Percentiles rank a stretch among this genome's conserved stretches.
These are phyloP conservation scores for Chymomyza costata DNA, from an alignment of 1,140 invertebrate species.

Conservation along the genomic window DNA sequence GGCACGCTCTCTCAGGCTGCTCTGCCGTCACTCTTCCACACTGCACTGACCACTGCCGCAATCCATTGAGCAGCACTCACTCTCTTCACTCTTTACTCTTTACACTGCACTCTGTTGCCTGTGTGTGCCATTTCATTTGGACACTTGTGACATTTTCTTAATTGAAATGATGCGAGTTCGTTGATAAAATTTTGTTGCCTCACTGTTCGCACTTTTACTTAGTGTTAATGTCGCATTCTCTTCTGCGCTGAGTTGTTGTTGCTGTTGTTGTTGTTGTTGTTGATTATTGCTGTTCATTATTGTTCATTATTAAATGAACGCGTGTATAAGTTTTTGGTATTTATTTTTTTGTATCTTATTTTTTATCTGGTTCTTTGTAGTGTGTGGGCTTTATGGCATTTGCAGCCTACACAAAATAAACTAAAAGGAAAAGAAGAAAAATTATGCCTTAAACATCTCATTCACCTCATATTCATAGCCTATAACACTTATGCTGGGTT, in stretches of 20 bases:
- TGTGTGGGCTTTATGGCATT: slow-evolving; percentile 29
- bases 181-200: slow-evolving; percentile 68
- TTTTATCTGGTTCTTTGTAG: neutral
- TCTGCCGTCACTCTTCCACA: too few species aligned
- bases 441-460: too few species aligned
- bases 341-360: slow-evolving; percentile 28
- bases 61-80: too few species aligned
- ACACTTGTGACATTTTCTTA: slow-evolving; percentile 72
- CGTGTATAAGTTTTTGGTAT: slow-evolving; percentile 27
- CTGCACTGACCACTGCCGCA: too few species aligned
- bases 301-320: slow-evolving; percentile 70
- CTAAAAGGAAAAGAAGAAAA: too few species aligned
- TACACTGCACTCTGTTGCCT: slow-evolving; percentile 27
- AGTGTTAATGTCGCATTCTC: neutral
- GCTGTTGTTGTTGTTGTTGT: slow-evolving; percentile 58
- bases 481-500: too few species aligned
- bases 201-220: slow-evolving; percentile 9
- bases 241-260: too few species aligned
- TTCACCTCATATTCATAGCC: too few species aligned
- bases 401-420: too few species aligned
- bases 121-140: slow-evolving; percentile 51
- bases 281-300: slow-evolving; percentile 71
- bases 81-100: too few species aligned
- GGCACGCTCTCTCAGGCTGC: slow-evolving; percentile 2
- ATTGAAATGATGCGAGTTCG: slow-evolving; percentile 72